A percentile compares a stretch with the other conserved stretches of the same genome.
Conservation (phyloP, 2,888 invertebrate species). For the Slavum lentiscoides region DNA sequence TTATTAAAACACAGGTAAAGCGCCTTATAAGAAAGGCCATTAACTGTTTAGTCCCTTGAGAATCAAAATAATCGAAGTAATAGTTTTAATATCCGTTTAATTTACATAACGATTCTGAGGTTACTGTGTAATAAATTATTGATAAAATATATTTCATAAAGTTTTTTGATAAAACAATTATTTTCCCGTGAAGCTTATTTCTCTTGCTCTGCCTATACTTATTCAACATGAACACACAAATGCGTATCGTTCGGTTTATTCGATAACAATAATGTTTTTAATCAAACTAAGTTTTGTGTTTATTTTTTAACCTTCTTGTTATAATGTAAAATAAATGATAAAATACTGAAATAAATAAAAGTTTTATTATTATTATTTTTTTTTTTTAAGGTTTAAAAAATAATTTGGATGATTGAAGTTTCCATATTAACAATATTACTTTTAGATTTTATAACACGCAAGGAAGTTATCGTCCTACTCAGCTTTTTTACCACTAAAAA, state of each 20-base stretch:
- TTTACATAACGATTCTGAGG: not conserved
- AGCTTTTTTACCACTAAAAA: not conserved
- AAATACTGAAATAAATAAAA: not conserved
- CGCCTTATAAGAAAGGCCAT: not conserved
- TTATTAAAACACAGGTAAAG: not conserved
- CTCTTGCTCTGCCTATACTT: not conserved
- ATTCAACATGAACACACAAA: constrained; percentile 6
- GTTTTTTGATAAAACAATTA: constrained; percentile 12
- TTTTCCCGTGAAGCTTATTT: not conserved
- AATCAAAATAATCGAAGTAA: constrained; percentile 12
- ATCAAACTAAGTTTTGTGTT: constrained; percentile 18
- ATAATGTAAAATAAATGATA: constrained; percentile 31
- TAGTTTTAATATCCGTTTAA: not conserved
- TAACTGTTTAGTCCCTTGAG: no score
- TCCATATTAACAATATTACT: not conserved
- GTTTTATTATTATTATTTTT: not conserved
- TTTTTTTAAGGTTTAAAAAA: no score
- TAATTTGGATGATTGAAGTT: no score
- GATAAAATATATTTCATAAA: not conserved
- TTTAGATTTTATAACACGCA: not conserved
- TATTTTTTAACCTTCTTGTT: constrained; percentile 41
- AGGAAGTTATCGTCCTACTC: not conserved
- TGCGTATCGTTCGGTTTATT: constrained; percentile 12
- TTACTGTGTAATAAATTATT: constrained; percentile 2
- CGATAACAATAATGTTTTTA: constrained; percentile 17